Conservation (phyloP, 2,888 invertebrate genomes). For the Pammene aurita region DNA sequence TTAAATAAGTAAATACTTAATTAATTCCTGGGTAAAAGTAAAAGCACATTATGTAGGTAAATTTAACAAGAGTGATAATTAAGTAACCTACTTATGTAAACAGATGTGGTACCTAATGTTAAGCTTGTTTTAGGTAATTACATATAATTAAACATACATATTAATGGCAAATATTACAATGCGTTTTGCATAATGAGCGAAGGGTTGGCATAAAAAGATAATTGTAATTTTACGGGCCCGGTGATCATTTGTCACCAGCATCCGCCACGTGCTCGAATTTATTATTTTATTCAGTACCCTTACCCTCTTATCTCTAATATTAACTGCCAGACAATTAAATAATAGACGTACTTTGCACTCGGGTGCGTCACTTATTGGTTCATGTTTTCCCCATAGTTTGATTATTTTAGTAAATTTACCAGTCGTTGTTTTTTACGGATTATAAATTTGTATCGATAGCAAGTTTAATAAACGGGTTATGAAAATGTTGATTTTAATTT, state of each 20-base stretch:
- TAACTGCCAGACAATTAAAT: conserved; percentile 68
- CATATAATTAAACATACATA: conserved; percentile 46
- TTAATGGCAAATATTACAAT: conserved; percentile 63
- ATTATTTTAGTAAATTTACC: neutral
- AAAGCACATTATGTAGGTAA: no score
- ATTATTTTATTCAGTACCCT: conserved; percentile 72
- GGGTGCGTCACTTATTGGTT: conserved; percentile 4
- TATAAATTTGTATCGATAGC: no score
- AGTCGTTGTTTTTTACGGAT: neutral
- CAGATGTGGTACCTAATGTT: neutral
- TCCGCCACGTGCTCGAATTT: conserved; percentile 80
- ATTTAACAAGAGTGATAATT: no score
- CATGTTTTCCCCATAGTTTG: neutral
- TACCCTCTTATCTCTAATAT: conserved; percentile 70
- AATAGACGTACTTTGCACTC: conserved; percentile 51
- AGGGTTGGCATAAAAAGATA: conserved; percentile 76
- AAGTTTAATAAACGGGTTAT: no score
- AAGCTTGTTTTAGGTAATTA: conserved; percentile 22
- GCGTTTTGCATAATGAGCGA: conserved; percentile 76
- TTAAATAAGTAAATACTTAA: no score
- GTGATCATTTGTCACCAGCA: conserved; percentile 80
- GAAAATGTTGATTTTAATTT: no score
- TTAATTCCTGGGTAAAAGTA: no score
- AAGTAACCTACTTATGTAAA: conserved; percentile 4
- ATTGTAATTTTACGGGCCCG: conserved; percentile 78